Percentiles rank a stretch among this genome's conserved stretches.
Conservation (phyloP, 2,888 invertebrate genomes). For the Nomada fucata region DNA sequence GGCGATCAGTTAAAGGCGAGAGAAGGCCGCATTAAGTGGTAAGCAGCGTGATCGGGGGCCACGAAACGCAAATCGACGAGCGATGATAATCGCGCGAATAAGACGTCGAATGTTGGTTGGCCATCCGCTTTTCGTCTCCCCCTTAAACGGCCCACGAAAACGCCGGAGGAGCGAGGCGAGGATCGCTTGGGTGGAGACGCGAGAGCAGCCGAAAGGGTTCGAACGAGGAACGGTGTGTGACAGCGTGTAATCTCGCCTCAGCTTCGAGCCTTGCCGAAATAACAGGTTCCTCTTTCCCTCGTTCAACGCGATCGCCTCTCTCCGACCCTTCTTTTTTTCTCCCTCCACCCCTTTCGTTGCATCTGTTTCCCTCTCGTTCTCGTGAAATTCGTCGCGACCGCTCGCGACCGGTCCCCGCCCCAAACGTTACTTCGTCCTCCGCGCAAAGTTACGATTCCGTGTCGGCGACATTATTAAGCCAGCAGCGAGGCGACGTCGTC, state of each 20-base stretch:
- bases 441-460: conserved; percentile 63
- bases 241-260: conserved; percentile 82
- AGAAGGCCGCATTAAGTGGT: conserved; percentile 47
- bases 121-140: conserved; percentile 53
- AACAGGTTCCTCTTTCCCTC: conserved; percentile 82
- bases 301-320: conserved; percentile 51
- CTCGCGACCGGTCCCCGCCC: not conserved
- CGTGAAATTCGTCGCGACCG: not conserved
- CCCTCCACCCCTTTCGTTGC: conserved; percentile 13
- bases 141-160: conserved; percentile 48
- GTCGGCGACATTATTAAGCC: conserved; percentile 66
- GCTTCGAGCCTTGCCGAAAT: conserved; percentile 75
- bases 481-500: conserved; percentile 51
- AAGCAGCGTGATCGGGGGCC: conserved; percentile 36
- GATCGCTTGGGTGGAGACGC: conserved; percentile 49
- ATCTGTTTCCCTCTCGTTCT: conserved; percentile 9
- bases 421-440: conserved; percentile 5
- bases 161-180: conserved; percentile 15
- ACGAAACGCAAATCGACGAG: conserved; percentile 64
- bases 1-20: conserved; percentile 26
- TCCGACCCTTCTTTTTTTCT: conserved; percentile 13
- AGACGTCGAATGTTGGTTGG: conserved; percentile 73
- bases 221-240: conserved; percentile 78
- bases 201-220: conserved; percentile 64
- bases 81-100: conserved; percentile 78